Evolutionary conservation across 1,140 invertebrate genomes (phyloP), one percentile per base, ranked within the genome.

Genomic region (Bombus waltoni): DNA sequence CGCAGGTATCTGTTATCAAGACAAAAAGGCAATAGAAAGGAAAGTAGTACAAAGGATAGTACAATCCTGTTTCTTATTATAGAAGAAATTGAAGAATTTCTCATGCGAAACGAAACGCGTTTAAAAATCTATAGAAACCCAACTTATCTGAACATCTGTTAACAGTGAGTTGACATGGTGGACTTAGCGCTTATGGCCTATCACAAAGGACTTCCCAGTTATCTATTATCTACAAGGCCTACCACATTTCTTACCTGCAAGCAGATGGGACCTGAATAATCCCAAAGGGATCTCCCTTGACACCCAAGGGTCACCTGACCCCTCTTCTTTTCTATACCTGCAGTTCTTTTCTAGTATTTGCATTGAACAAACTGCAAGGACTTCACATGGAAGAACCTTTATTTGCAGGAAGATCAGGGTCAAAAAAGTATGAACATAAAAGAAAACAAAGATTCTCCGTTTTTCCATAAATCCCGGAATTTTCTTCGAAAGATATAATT

Each of bases 111-210:
- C 90, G 93, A 92, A 91, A 87, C 86, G 89, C 81, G 70, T 87
- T 91, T 88, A 89, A 89, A 91, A 93, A 93, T 94, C 92, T 90
- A 93, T 94, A 93, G 93, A 92, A 91, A 87, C 77, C 84, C 75
- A 86, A 91, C 93, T 94, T 93, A 94, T 93, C 92, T 94, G 91
- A 93, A 95, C 93, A 94, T 94, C 93, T 93, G 92, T 94, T 94
- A 94, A 94, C 91, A 94, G 91, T 90, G 90, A 92, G 91, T 94
- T 93, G 93, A 94, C 92, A 93, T 89, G 92, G 89, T 92, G 89
- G 90, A 88, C 91, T 88, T 85, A 87, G 88, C 88, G 89, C 87
- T 88, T 88, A 85, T 88, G 81, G 91, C 89, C 90, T 93, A 92
- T 92, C 89, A 94, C 91, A 93, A 94, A 94, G 92, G 90, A 88